These are phyloP conservation scores for Thereva unica DNA, from an alignment of 2,888 invertebrate genomes.

Conservation along the genomic window DNA sequence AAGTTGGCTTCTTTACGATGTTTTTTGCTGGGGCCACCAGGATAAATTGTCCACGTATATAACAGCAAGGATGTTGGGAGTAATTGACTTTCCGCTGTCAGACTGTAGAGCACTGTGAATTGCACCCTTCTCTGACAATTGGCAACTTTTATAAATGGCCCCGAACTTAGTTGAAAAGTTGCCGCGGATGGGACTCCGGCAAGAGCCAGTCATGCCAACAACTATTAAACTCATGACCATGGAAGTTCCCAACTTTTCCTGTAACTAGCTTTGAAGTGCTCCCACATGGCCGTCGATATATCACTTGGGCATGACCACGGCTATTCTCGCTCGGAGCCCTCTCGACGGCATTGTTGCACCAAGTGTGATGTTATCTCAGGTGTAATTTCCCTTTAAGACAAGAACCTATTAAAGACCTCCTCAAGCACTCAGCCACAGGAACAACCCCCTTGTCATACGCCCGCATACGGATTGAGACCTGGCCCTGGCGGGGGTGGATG, in stretches of 20 bases:
- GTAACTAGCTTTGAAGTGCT: conserved; percentile 30
- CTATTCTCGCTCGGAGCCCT: conserved; percentile 5
- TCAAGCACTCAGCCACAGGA: background rate
- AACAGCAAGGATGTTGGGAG: conserved; percentile 21
- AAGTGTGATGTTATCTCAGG: conserved; percentile 28
- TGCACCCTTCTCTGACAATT: conserved; percentile 27
- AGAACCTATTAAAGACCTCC: conserved; percentile 24
- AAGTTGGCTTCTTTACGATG: conserved; percentile 27
- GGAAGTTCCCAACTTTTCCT: conserved; percentile 16
- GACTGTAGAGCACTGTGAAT: background rate
- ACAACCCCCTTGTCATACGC: background rate
- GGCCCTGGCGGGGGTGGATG: background rate
- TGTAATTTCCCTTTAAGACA: conserved; percentile 30
- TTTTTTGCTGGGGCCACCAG: conserved; percentile 15
- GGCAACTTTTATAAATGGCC: conserved; percentile 30
- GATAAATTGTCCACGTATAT: conserved; percentile 24
- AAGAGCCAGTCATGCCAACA: conserved; percentile 7
- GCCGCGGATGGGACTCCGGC: conserved; percentile 14
- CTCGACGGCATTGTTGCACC: conserved; percentile 28
- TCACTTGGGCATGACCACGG: conserved; percentile 28
- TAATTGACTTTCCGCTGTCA: conserved; percentile 33
- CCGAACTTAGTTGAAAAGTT: conserved; percentile 16
- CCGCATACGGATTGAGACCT: too few relatives aligned
- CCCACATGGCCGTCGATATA: conserved; percentile 20
- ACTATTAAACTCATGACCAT: conserved; percentile 19